These are phyloP conservation scores for Brachyhypopomus gauderio DNA, from an alignment of 2,113 vertebrate genomes.

Conservation along the genomic window DNA sequence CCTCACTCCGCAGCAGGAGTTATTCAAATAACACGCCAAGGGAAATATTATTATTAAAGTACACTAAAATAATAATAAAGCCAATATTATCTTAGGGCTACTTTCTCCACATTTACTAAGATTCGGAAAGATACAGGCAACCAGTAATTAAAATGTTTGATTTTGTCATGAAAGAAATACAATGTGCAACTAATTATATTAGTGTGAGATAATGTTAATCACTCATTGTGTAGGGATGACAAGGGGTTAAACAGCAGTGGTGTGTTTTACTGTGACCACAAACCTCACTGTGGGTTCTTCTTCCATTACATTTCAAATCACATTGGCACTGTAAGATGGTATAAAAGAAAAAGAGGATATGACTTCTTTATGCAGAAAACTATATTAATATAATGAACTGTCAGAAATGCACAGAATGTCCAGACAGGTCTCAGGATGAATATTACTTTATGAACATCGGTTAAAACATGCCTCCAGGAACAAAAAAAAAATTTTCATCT, in stretches of 20 bases:
- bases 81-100: conserved; percentile 40
- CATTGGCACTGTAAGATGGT: neutral
- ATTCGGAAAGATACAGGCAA: conserved; percentile 25
- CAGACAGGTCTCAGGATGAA: neutral
- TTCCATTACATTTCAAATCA: neutral
- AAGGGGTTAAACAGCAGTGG: neutral
- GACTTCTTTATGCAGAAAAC: neutral
- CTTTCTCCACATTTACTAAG: conserved; percentile 37
- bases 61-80: conserved; percentile 34
- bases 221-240: neutral
- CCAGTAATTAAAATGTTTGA: no score
- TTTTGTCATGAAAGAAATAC: neutral
- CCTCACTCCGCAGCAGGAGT: conserved; percentile 6
- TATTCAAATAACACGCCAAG: conserved; percentile 41
- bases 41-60: conserved; percentile 45
- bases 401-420: neutral
- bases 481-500: no score
- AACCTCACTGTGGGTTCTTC: neutral
- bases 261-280: neutral
- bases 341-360: neutral
- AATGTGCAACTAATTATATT: neutral
- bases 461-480: no score
- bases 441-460: neutral
- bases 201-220: neutral
- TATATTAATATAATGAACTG: neutral